Percentiles rank a stretch among this genome's conserved stretches.
phyloP scores from a whole-genome alignment of 2,888 invertebrate genomes.

The Argyresthia albistria region DNA sequence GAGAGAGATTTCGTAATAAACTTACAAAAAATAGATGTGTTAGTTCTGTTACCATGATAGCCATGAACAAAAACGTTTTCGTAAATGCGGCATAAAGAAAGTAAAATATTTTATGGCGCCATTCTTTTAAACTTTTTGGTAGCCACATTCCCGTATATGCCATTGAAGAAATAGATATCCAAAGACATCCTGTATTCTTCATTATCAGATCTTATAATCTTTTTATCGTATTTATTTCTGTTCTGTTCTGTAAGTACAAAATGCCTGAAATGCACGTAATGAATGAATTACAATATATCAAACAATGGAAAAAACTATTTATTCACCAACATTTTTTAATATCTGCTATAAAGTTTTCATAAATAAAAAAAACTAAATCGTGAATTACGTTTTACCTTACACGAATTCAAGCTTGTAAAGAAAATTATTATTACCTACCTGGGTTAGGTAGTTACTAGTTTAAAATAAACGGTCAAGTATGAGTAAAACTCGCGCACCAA shows the following conservation, averaged over 20 bases:
- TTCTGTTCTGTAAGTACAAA: too few species aligned
- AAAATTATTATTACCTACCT: background rate
- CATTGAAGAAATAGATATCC: conserved; percentile 2
- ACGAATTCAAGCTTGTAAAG: background rate
- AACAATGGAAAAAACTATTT: too few species aligned
- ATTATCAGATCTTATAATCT: background rate
- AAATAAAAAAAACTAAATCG: too few species aligned
- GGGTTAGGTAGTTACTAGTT: too few species aligned
- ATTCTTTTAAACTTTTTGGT: background rate
- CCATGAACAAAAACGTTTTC: conserved; percentile 1
- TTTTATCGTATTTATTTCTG: background rate
- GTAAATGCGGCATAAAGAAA: background rate
- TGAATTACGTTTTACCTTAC: background rate
- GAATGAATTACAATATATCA: too few species aligned
- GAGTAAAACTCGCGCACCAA: too few species aligned
- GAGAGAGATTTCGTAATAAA: background rate
- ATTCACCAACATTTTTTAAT: too few species aligned
- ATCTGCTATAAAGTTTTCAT: too few species aligned
- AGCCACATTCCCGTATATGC: conserved; percentile 3
- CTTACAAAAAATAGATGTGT: background rate
- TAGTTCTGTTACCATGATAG: background rate
- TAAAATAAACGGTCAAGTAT: too few species aligned
- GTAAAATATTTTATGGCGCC: background rate
- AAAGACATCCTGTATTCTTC: conserved; percentile 5
- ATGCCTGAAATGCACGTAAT: too few species aligned